A percentile compares a stretch with the other conserved stretches of the same genome.
These are phyloP conservation scores for Rhagologus leucostigma DNA, from an alignment of 2,113 vertebrate species.

Conservation along the genomic window DNA sequence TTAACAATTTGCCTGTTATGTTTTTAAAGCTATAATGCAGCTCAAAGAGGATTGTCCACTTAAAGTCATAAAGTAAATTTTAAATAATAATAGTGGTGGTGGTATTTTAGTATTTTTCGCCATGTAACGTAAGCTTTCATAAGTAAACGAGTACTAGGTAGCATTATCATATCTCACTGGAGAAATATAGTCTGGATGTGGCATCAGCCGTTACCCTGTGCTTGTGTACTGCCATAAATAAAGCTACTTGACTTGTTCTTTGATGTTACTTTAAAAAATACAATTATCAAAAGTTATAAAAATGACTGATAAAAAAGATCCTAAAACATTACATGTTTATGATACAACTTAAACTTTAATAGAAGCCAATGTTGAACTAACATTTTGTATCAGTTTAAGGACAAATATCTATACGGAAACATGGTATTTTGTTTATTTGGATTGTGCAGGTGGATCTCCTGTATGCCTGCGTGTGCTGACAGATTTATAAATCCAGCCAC, in stretches of 20 bases:
- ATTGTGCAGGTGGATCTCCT: slow-evolving; percentile 1
- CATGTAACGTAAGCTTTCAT: background rate
- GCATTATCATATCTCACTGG: background rate
- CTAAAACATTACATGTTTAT: background rate
- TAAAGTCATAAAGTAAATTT: background rate
- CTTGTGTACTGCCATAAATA: background rate
- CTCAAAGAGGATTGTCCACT: background rate
- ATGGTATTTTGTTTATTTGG: background rate
- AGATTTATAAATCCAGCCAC: background rate
- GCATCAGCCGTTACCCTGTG: background rate
- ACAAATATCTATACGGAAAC: background rate
- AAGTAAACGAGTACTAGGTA: background rate
- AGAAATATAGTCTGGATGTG: background rate
- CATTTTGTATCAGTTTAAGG: background rate
- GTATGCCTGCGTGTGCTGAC: background rate
- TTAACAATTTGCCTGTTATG: background rate
- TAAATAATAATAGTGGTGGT: background rate
- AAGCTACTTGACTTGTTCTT: background rate
- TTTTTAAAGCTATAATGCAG: background rate
- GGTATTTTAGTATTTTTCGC: background rate
- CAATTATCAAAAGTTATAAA: background rate
- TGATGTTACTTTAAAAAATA: background rate
- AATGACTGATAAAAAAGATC: background rate
- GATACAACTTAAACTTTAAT: background rate
- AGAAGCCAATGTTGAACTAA: background rate